These are phyloP conservation scores for Plagodis dolabraria DNA, from an alignment of 2,888 invertebrate species.

Conservation along the genomic window DNA sequence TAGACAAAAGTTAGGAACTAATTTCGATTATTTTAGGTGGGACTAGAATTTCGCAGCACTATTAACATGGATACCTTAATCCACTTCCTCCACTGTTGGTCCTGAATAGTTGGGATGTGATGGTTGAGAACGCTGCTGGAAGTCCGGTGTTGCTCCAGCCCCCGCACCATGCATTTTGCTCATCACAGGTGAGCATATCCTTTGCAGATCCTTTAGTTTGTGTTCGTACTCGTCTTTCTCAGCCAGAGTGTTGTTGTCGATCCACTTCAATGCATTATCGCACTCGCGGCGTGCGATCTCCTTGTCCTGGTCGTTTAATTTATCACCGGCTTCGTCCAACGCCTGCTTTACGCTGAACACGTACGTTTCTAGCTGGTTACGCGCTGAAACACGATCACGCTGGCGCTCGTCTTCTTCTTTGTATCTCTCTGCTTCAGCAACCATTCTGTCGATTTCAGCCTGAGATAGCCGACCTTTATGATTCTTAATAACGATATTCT, in stretches of 20 bases:
- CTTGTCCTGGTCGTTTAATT: constrained; percentile 87
- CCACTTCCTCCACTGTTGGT: constrained; percentile 66
- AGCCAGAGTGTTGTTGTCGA: constrained; percentile 88
- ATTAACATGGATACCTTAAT: constrained; percentile 37
- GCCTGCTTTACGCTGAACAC: constrained; percentile 89
- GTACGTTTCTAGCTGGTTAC: constrained; percentile 90
- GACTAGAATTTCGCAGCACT: neutral
- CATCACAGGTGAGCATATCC: constrained; percentile 84
- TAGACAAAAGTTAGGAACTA: constrained; percentile 4
- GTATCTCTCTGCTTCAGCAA: constrained; percentile 89
- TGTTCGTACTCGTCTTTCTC: constrained; percentile 87
- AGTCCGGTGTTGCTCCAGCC: constrained; percentile 38
- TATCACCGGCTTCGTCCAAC: constrained; percentile 85
- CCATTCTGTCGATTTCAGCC: constrained; percentile 92
- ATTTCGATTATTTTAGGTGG: neutral
- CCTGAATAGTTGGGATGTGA: constrained; percentile 42
- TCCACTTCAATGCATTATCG: constrained; percentile 87
- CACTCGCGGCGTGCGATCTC: constrained; percentile 80
- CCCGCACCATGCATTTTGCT: constrained; percentile 84
- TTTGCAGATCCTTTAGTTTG: constrained; percentile 85
- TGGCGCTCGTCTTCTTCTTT: constrained; percentile 90
- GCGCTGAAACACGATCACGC: constrained; percentile 86
- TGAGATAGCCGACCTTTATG: constrained; percentile 92
- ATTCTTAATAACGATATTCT: constrained; percentile 92
- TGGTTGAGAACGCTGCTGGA: constrained; percentile 46